Percentiles rank a stretch among this genome's conserved stretches.
phyloP scores from a whole-genome alignment of 2,113 vertebrate genomes.

The Cavia aperea region DNA sequence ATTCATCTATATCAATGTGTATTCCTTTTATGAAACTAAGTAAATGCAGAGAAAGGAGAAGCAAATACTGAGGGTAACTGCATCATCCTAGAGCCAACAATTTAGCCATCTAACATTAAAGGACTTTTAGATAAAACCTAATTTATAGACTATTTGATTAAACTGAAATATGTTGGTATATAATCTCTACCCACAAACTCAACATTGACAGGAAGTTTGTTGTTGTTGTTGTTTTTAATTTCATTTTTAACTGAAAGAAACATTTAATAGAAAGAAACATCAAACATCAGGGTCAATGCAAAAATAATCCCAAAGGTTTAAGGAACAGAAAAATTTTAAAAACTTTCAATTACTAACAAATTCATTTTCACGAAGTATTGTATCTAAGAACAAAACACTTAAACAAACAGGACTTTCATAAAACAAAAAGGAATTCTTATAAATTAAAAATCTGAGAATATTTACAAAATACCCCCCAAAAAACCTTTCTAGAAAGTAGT shows the following conservation, averaged over 20 bases:
- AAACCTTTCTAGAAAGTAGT: not conserved
- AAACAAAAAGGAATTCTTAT: not conserved
- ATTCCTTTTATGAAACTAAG: not conserved
- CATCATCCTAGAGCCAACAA: not conserved
- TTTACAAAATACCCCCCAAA: not conserved
- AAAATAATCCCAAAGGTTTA: constrained; percentile 24
- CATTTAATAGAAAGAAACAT: not conserved
- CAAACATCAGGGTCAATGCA: not conserved
- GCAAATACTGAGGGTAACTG: not conserved
- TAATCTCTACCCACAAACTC: not conserved
- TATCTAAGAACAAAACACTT: not conserved
- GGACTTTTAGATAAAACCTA: not conserved
- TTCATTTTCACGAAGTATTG: not conserved
- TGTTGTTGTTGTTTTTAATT: not conserved
- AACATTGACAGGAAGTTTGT: not conserved
- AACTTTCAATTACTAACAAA: not conserved
- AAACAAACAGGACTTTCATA: not conserved
- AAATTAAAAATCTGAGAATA: not conserved
- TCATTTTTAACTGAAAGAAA: not conserved
- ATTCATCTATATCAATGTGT: not conserved
- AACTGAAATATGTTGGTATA: not conserved
- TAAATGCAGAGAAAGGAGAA: not conserved
- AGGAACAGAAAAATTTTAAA: not conserved
- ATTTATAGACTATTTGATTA: not conserved
- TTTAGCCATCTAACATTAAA: not conserved